phyloP scores from a whole-genome alignment of 2,797 vertebrate genomes.

The Poeciliopsis gracilis region DNA sequence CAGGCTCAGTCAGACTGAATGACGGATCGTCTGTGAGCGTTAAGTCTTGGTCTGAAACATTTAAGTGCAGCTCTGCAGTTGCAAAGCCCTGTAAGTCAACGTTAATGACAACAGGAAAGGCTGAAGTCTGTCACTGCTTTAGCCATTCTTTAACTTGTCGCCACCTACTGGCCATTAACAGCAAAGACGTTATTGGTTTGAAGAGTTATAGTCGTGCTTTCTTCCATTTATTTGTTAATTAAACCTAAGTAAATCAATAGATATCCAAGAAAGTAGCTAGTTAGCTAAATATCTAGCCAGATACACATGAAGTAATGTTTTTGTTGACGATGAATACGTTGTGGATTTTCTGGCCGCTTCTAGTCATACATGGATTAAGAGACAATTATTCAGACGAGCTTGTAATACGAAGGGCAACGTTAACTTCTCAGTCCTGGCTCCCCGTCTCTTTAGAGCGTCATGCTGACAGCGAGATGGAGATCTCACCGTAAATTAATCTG shows the following conservation, averaged over 20 bases:
- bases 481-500: background rate
- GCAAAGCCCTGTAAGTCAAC: background rate
- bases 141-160: background rate
- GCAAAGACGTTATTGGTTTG: background rate
- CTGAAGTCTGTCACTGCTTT: background rate
- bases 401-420: background rate
- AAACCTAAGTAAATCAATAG: too few species aligned
- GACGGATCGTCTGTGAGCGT: background rate
- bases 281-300: too few species aligned
- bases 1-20: background rate
- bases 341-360: background rate
- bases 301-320: background rate
- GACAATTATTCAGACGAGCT: background rate
- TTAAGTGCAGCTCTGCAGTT: background rate
- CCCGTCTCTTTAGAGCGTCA: background rate
- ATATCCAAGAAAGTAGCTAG: background rate
- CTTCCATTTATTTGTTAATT: too few species aligned
- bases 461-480: background rate
- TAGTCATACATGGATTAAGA: background rate
- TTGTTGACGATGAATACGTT: background rate
- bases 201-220: too few species aligned
- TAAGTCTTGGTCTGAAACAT: background rate
- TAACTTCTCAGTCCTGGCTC: background rate
- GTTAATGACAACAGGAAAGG: background rate
- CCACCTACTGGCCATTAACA: background rate